Conservation (phyloP, 2,888 invertebrate genomes). For the Amblyjoppa proteus region DNA sequence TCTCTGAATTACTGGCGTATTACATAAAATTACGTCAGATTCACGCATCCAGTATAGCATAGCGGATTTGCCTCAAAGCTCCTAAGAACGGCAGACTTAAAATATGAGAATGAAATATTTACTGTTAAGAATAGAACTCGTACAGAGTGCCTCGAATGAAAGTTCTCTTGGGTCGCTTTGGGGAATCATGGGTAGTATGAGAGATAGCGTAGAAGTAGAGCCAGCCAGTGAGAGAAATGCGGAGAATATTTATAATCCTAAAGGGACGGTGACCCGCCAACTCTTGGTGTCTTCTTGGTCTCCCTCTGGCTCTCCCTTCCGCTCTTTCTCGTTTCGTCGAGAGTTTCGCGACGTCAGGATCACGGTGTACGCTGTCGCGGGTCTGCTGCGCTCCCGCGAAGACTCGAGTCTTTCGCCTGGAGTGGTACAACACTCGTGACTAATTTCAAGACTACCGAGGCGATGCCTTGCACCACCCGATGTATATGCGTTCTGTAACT, state of each 20-base stretch:
- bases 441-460: conserved; percentile 56
- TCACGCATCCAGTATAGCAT: not conserved
- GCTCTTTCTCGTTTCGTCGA: conserved; percentile 17
- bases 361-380: conserved; percentile 43
- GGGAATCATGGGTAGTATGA: conserved; percentile 5
- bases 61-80: not conserved
- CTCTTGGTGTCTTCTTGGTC: conserved; percentile 15
- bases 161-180: conserved; percentile 1
- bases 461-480: conserved; percentile 18
- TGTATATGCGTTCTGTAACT: conserved; percentile 21
- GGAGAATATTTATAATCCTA: conserved; percentile 45
- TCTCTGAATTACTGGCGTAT: not conserved
- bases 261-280: conserved; percentile 12
- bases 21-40: not conserved
- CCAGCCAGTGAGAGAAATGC: not conserved
- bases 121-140: not conserved
- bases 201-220: not conserved
- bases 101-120: conserved; percentile 6
- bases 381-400: conserved; percentile 45
- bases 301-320: not conserved
- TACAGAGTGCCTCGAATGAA: not conserved
- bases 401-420: conserved; percentile 51
- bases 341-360: conserved; percentile 19
- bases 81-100: not conserved
- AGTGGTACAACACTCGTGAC: conserved; percentile 61